These are phyloP conservation scores for Falco biarmicus DNA, from an alignment of 2,797 vertebrate genomes.

Conservation along the genomic window DNA sequence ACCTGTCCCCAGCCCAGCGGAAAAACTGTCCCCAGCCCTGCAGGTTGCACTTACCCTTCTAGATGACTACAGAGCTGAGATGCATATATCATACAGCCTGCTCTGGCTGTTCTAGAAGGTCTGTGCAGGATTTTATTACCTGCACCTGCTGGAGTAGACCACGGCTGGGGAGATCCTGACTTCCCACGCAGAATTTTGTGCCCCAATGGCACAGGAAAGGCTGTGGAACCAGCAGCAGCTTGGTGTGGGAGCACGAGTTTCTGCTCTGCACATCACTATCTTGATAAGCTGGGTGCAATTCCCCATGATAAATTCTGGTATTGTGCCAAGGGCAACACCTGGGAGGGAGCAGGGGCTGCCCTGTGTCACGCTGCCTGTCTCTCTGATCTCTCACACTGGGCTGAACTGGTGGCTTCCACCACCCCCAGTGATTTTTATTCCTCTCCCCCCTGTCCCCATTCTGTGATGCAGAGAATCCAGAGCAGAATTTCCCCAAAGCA, in stretches of 20 bases:
- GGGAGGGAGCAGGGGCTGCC: neutral
- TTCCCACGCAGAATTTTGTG: neutral
- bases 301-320: neutral
- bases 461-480: neutral
- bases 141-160: fast-evolving
- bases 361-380: neutral
- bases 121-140: fast-evolving
- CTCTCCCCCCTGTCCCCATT: neutral
- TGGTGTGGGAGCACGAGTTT: fast-evolving
- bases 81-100: fast-evolving
- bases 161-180: neutral
- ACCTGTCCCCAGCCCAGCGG: neutral
- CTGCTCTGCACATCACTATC: neutral
- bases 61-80: neutral
- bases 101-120: neutral
- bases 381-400: neutral
- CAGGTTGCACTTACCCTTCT: neutral
- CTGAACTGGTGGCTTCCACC: neutral
- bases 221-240: neutral
- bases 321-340: neutral
- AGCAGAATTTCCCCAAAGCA: neutral
- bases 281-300: neutral
- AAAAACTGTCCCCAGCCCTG: neutral
- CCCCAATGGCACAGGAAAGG: neutral
- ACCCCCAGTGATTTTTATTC: neutral